phyloP scores from a whole-genome alignment of 2,797 vertebrate species.

The Adrianichthys oophorus region DNA sequence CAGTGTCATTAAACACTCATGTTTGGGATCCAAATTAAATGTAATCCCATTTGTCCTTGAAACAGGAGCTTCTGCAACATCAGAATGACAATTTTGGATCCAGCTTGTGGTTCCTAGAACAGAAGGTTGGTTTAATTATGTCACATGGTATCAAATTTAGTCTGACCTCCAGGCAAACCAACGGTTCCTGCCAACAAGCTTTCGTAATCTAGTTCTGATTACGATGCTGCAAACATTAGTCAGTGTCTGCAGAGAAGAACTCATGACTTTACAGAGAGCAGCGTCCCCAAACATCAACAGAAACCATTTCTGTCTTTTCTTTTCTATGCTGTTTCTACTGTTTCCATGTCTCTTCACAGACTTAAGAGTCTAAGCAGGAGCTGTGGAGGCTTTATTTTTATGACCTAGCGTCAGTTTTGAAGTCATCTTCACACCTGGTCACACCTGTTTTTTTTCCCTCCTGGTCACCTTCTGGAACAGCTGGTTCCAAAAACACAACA shows the following conservation, averaged over 20 bases:
- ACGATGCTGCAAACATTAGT: conserved; percentile 26
- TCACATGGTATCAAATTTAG: conserved; percentile 41
- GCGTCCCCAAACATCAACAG: neutral
- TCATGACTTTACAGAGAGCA: neutral
- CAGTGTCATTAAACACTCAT: conserved; percentile 47
- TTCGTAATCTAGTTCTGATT: conserved; percentile 27
- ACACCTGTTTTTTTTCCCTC: neutral
- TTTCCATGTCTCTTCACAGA: no score
- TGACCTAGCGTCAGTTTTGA: neutral
- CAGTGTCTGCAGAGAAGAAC: conserved; percentile 9
- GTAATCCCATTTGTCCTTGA: conserved; percentile 60
- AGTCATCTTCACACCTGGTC: neutral
- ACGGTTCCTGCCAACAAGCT: conserved; percentile 21
- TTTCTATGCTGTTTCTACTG: no score
- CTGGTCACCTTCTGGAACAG: no score
- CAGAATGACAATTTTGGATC: conserved; percentile 45
- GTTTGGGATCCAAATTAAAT: conserved; percentile 44
- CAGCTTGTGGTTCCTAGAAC: conserved; percentile 44
- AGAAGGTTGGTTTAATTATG: conserved; percentile 63
- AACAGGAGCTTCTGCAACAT: conserved; percentile 55
- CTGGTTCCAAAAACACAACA: no score
- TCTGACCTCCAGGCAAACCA: conserved; percentile 38
- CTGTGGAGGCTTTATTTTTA: no score
- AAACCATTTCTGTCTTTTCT: no score
- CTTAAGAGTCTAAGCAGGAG: no score